A percentile compares a stretch with the other conserved stretches of the same genome.
Evolutionary conservation across 2,113 vertebrate species (phyloP).

Genomic region (Platycercus adscitus): DNA sequence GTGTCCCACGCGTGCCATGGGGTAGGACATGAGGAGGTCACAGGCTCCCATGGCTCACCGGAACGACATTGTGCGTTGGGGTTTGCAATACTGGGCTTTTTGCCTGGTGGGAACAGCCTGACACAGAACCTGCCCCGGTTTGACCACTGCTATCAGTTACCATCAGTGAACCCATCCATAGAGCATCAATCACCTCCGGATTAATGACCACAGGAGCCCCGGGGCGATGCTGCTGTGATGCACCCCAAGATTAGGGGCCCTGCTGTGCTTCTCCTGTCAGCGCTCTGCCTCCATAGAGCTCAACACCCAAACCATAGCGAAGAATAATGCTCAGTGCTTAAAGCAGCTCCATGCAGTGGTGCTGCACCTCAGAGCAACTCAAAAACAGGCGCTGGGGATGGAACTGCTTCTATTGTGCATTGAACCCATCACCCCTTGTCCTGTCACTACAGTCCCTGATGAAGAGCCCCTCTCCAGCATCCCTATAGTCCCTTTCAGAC

Average conservation of each 20-base stretch:
- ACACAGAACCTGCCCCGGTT: neutral
- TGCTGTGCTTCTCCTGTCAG: neutral
- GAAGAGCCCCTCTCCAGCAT: neutral
- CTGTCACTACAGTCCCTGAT: neutral
- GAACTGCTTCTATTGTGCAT: neutral
- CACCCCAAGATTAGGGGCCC: neutral
- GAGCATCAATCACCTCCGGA: neutral
- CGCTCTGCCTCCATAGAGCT: neutral
- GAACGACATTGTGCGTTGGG: neutral
- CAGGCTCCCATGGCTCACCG: neutral
- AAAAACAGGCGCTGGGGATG: neutral
- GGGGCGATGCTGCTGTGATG: neutral
- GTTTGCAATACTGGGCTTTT: neutral
- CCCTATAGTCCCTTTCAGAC: neutral
- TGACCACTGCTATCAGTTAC: neutral
- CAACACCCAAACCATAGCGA: neutral
- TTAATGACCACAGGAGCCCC: neutral
- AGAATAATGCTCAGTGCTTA: neutral
- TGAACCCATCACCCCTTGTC: neutral
- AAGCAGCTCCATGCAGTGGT: neutral
- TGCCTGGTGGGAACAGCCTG: neutral
- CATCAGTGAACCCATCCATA: neutral
- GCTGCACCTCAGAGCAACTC: neutral
- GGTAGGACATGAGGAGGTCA: neutral
- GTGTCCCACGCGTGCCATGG: neutral